A percentile compares a stretch with the other conserved stretches of the same genome.
These are phyloP conservation scores for Pelmatolapia mariae DNA, from an alignment of 2,113 vertebrate species.

Conservation along the genomic window DNA sequence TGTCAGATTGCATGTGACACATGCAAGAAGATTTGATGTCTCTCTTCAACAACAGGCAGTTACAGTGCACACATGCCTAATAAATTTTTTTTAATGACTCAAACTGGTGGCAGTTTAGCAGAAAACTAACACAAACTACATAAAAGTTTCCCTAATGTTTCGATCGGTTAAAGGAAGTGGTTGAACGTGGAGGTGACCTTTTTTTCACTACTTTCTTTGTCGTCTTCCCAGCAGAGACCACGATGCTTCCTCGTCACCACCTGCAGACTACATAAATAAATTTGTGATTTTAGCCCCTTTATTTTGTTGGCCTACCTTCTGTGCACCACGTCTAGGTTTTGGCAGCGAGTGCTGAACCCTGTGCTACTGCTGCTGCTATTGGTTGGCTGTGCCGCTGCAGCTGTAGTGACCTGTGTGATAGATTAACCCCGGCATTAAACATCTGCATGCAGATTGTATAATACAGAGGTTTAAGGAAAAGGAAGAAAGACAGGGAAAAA, in stretches of 20 bases:
- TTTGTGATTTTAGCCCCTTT: background rate
- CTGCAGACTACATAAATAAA: background rate
- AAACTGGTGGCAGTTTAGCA: background rate
- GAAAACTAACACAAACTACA: background rate
- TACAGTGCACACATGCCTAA: background rate
- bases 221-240: background rate
- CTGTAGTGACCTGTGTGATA: background rate
- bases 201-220: background rate
- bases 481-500: background rate
- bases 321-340: background rate
- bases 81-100: rapidly evolving
- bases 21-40: background rate
- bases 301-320: background rate
- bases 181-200: background rate
- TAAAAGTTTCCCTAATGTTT: too few species aligned
- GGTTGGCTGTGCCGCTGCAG: rapidly evolving
- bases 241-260: background rate
- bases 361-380: background rate
- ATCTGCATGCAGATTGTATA: background rate
- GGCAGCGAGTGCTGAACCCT: background rate
- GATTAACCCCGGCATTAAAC: background rate
- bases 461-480: background rate
- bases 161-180: background rate
- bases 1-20: background rate
- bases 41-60: background rate